A percentile compares a stretch with the other conserved stretches of the same genome.
Conservation (phyloP, 2,888 invertebrate genomes). For the Notodonta ziczac region DNA sequence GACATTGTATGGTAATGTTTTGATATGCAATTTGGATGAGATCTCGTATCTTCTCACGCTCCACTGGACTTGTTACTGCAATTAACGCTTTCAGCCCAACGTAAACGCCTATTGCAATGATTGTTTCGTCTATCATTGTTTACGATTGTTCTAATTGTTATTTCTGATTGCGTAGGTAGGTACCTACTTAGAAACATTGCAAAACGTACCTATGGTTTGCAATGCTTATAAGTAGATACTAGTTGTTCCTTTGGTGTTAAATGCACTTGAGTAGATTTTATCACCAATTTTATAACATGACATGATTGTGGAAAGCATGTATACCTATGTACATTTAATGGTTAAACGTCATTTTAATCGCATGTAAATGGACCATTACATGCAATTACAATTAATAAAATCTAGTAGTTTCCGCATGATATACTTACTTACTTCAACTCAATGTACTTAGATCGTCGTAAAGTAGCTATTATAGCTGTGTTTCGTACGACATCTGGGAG, state of each 20-base stretch:
- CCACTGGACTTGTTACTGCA: constrained; percentile 54
- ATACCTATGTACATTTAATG: too few species aligned
- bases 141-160: constrained; percentile 34
- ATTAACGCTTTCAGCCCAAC: constrained; percentile 56
- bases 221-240: too few species aligned
- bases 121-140: constrained; percentile 45
- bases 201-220: background rate
- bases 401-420: too few species aligned
- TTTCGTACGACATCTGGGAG: too few species aligned
- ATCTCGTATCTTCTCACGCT: constrained; percentile 66
- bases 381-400: too few species aligned
- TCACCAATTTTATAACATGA: background rate
- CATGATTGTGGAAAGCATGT: too few species aligned
- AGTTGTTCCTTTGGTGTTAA: background rate
- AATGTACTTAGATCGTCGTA: too few species aligned
- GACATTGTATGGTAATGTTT: constrained; percentile 65
- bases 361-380: background rate
- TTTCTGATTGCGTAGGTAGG: constrained; percentile 19
- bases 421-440: too few species aligned
- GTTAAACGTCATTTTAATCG: background rate
- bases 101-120: constrained; percentile 42
- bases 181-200: too few species aligned
- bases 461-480: too few species aligned
- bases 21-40: constrained; percentile 53
- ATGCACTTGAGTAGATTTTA: background rate